These are phyloP conservation scores for Cheilinus undulatus DNA, from an alignment of 2,113 vertebrate species.

Conservation along the genomic window DNA sequence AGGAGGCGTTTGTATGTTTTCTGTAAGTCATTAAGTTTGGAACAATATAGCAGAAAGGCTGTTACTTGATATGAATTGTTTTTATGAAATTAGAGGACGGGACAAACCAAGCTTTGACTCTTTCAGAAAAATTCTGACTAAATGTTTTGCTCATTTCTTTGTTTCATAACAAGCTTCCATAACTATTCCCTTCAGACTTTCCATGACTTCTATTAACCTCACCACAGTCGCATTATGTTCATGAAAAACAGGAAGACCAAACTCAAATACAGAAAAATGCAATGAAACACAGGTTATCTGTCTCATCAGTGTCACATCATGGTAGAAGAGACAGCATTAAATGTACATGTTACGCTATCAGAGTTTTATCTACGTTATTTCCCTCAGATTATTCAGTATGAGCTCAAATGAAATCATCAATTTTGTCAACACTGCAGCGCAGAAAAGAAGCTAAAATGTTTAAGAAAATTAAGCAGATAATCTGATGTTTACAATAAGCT, in stretches of 20 bases:
- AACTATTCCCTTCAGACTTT: conserved; percentile 42
- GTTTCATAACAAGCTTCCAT: conserved; percentile 46
- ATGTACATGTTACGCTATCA: background rate
- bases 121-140: conserved; percentile 30
- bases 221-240: conserved; percentile 16
- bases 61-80: conserved; percentile 37
- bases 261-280: background rate
- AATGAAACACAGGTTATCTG: background rate
- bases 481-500: background rate
- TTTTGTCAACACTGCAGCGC: background rate
- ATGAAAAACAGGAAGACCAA: conserved; percentile 7
- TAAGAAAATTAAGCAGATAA: background rate
- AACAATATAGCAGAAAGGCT: conserved; percentile 33
- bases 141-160: conserved; percentile 34
- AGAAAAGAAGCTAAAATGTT: background rate
- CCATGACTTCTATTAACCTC: conserved; percentile 52
- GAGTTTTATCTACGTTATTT: background rate
- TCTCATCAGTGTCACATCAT: background rate
- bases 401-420: background rate
- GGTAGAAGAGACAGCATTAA: background rate
- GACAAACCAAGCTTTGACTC: conserved; percentile 22
- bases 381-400: background rate
- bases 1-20: conserved; percentile 18
- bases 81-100: conserved; percentile 37
- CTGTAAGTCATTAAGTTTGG: conserved; percentile 37